Evolutionary conservation across 2,797 vertebrate species (phyloP), one percentile per base, ranked within the genome.

Genomic region (Oreochromis mossambicus): DNA sequence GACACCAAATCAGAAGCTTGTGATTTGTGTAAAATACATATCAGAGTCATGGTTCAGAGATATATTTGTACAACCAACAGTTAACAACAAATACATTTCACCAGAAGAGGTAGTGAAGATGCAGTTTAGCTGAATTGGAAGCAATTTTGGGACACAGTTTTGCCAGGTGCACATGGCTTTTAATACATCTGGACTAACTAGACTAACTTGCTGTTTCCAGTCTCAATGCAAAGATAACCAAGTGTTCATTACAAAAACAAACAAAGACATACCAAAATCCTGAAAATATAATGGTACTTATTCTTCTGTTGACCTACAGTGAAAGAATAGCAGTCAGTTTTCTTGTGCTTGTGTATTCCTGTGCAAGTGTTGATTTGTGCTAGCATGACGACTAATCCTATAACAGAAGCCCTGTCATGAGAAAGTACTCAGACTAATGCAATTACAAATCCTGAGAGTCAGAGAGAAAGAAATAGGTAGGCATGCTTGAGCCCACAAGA

Each of bases 401-500:
- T 9, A 79, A 66, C 87, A 88, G 77, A 38, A 82, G 75, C 51
- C 76, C 77, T 24, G 38, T 92, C 92, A 92, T 82, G 89, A 82
- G 92, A 63, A 90, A 88, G 52, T 82, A 79, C 87, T 92, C 83
- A 90, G 86, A 61, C 83, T 90, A 91, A 92, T 83, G 80, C 70
- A 87, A 82, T 89, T 86, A 92, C 5, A 81, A 55, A 38, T 26
- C 68, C 68, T 48, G 68, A 1, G 34, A 55, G 7, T 29, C 10
- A 24, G 29, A 38, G 43, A 52, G 68, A 29, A 73, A 73, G 24
- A 73, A 48, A 32, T 29, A 38, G 15, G 32, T 61, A 46, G 38
- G 24, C 43, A 48, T 48, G 68, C 68, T 73, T 73, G 68, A 46
- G 24, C 68, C 24, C 24, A 73, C 14, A 73, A 46, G 14, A 29